Base-by-base conservation (phyloP, 2,113 vertebrate species). In the Archilochus colubris region DNA sequence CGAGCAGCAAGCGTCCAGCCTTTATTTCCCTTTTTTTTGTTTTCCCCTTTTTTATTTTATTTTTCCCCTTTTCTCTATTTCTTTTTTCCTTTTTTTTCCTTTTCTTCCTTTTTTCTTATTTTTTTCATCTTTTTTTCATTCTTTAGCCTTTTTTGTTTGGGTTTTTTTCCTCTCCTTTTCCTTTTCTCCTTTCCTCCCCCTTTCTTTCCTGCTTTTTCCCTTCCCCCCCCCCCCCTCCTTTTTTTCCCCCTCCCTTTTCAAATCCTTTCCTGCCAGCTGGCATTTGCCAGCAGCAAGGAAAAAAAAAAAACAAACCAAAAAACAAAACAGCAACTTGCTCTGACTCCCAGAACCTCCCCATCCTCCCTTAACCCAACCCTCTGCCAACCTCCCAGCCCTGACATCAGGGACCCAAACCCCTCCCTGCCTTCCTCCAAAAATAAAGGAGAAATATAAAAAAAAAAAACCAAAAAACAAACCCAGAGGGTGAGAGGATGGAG, bases 81-180 rank as follows among this genome's bases (percentile, higher is more conserved):
- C 2, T 48, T 33, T 53, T 64, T 23, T 3, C 3, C 4, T 25
- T 38, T 7, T 9, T 15, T 2, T 15, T 22, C 10, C 2, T 14
- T 5, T 23, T 3, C 12, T 7, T 6, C 1, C 3, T 7, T 15
- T 4, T 9, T 24, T 10, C 15, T 1, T 15, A 8, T 6, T 6
- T 6, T 14, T 4, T 4, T 38, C 7, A 2, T 20, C 1, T 8
- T 16, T 17, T 17, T 6, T 5, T 4, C 2, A 4, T 9, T 2
- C 9, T 20, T 12, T 3, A 4, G 3, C 9, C 2, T 5, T 5
- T 40, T 40, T 40, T 40, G 40, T 40, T 40, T 40, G 40, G 40
- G 6, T 2, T 3, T 3, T 7, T 4, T 22, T 22, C 27, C 20
- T 14, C 12, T 24, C 12, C 28, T 12, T 28, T 25, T 7, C 30